Evolutionary conservation across 2,888 invertebrate genomes (phyloP).

Genomic region (Venusia cambrica): DNA sequence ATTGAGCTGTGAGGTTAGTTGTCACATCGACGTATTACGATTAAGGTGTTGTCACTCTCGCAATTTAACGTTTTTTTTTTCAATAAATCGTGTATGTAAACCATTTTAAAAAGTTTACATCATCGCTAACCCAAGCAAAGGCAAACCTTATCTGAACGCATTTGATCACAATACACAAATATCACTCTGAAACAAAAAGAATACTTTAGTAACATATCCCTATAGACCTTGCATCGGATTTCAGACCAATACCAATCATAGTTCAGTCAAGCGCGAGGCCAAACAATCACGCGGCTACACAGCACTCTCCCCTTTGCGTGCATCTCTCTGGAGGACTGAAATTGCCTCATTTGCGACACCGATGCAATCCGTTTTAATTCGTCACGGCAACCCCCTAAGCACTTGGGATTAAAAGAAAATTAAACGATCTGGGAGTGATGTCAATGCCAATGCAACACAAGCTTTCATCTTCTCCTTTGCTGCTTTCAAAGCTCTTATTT

Average conservation of each 20-base stretch:
- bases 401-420: constrained; percentile 79
- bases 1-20: too few relatives aligned
- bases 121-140: too few relatives aligned
- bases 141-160: too few relatives aligned
- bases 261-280: constrained; percentile 46
- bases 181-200: constrained; percentile 16
- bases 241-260: constrained; percentile 40
- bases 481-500: constrained; percentile 27
- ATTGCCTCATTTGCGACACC: constrained; percentile 77
- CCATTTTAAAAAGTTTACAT: too few relatives aligned
- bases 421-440: constrained; percentile 69
- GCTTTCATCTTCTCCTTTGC: constrained; percentile 21
- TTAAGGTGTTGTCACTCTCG: too few relatives aligned
- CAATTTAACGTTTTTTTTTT: too few relatives aligned
- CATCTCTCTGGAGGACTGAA: constrained; percentile 68
- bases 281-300: constrained; percentile 51
- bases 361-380: constrained; percentile 77
- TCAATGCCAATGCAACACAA: constrained; percentile 59
- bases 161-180: too few relatives aligned
- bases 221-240: constrained; percentile 17
- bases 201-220: constrained; percentile 18
- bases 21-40: too few relatives aligned
- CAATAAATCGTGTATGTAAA: too few relatives aligned
- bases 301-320: constrained; percentile 43
- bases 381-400: constrained; percentile 72